Percentiles rank a stretch among this genome's conserved stretches.
Conservation (phyloP, 2,888 invertebrate species). For the Magallana nippona region DNA sequence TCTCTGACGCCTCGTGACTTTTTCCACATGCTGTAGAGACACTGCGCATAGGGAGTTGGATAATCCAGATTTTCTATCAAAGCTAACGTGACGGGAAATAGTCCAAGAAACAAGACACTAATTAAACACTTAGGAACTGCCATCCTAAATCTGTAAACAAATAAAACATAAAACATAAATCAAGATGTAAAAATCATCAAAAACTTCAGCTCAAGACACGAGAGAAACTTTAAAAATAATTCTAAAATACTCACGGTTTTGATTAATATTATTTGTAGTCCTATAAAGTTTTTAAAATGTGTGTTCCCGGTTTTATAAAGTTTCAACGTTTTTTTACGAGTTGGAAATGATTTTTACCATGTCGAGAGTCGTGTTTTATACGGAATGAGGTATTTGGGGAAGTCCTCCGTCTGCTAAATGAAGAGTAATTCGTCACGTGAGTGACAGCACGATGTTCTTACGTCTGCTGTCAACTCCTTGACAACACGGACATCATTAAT, state of each 20-base stretch:
- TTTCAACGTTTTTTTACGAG: neutral
- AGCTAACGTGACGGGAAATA: neutral
- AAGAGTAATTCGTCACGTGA: constrained; percentile 27
- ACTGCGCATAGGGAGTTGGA: neutral
- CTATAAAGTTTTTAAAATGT: constrained; percentile 2
- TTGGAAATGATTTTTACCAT: constrained; percentile 20
- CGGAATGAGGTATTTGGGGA: neutral
- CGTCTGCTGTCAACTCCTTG: constrained; percentile 6
- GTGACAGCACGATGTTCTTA: constrained; percentile 10
- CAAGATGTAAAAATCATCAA: neutral
- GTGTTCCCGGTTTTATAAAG: neutral
- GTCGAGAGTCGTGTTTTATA: neutral
- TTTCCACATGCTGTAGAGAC: constrained; percentile 4
- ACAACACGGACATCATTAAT: constrained; percentile 20
- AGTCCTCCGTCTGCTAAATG: constrained; percentile 20
- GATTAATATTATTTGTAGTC: neutral
- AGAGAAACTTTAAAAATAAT: neutral
- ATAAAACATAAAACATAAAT: neutral
- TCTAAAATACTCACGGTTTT: constrained; percentile 1
- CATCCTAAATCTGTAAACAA: neutral
- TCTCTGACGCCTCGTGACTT: neutral
- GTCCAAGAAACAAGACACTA: constrained; percentile 13
- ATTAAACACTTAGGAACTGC: constrained; percentile 21
- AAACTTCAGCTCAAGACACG: neutral
- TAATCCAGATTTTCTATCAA: neutral